A percentile compares a stretch with the other conserved stretches of the same genome.
Conservation (phyloP, 2,113 vertebrate species). For the Pseudonaja textilis region DNA sequence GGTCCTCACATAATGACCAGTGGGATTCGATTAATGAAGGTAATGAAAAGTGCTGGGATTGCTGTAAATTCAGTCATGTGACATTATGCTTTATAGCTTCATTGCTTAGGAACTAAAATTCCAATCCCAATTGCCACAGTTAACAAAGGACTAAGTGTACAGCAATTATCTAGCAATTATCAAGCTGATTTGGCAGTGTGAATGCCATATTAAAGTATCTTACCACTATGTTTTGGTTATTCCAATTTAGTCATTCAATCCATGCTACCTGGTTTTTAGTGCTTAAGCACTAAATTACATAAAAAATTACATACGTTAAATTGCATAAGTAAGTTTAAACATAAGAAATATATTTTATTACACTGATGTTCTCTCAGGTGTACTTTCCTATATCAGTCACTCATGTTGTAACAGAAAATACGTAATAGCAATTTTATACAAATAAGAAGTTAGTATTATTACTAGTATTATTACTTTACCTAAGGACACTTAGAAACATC, state of each 20-base stretch:
- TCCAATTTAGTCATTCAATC: neutral
- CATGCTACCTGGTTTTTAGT: neutral
- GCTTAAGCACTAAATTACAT: too few relatives aligned
- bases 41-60: neutral
- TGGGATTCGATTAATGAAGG: neutral
- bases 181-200: neutral
- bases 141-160: neutral
- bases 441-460: neutral
- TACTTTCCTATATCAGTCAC: neutral
- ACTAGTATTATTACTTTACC: neutral
- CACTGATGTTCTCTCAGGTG: fast-evolving
- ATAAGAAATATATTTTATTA: neutral
- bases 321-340: neutral
- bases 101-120: neutral
- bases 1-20: neutral
- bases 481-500: neutral
- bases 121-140: neutral
- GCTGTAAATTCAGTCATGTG: neutral
- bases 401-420: neutral
- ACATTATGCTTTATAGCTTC: too few relatives aligned
- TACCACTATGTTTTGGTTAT: neutral
- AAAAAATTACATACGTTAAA: neutral
- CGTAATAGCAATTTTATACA: neutral
- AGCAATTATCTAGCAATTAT: neutral
- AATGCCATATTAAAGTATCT: neutral